phyloP scores from a whole-genome alignment of 2,797 vertebrate genomes.

The Halcyon leucocephala region DNA sequence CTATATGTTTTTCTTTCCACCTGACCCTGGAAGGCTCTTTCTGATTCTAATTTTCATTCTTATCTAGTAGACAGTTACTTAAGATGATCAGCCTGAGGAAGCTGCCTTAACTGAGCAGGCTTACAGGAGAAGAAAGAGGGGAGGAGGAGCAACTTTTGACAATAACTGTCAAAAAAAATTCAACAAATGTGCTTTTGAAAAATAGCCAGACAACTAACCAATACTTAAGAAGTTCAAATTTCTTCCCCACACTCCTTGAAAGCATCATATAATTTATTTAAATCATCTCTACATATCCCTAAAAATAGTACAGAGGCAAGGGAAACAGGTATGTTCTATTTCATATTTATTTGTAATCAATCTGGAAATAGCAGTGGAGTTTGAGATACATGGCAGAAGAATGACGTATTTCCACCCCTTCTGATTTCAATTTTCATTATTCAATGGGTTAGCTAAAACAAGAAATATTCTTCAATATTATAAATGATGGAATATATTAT shows the following conservation, averaged over 20 bases:
- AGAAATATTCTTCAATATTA: not conserved
- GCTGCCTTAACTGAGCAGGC: not conserved
- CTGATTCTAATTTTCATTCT: not conserved
- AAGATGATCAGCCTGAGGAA: not conserved
- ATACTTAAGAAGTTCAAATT: fast-evolving
- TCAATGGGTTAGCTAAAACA: not conserved
- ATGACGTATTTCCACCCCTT: not conserved
- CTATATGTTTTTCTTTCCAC: not conserved
- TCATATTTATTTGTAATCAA: not conserved
- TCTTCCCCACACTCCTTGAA: not conserved
- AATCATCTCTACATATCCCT: not conserved
- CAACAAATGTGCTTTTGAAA: not conserved
- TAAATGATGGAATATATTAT: not conserved
- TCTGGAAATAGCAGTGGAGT: not conserved
- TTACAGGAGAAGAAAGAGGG: not conserved
- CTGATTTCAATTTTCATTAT: not conserved
- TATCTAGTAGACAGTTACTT: not conserved
- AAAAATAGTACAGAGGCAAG: not conserved
- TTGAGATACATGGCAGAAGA: not conserved
- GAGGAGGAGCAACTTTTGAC: not conserved
- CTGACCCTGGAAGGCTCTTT: not conserved
- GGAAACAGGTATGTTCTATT: not conserved
- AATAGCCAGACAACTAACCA: not conserved
- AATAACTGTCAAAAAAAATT: not conserved
- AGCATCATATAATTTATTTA: not conserved